phyloP scores from a whole-genome alignment of 1,140 invertebrate genomes.

The Drosophila saltans region DNA sequence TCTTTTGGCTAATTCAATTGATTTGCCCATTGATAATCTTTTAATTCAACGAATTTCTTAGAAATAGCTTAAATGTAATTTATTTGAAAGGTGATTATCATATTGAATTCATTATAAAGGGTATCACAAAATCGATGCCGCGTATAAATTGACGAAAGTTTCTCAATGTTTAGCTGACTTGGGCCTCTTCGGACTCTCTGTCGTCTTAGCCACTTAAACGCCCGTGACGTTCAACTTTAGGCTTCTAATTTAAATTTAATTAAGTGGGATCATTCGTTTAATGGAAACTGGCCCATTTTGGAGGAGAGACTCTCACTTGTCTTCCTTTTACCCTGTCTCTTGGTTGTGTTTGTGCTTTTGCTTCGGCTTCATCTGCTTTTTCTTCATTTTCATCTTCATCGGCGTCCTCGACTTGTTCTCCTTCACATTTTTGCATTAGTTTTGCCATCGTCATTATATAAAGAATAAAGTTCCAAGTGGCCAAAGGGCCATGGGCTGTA shows the following conservation, averaged over 20 bases:
- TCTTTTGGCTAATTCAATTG: too few species aligned
- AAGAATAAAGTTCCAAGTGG: constrained; percentile 68
- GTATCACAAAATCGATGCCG: background rate
- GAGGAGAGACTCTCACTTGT: constrained; percentile 3
- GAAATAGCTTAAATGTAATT: too few species aligned
- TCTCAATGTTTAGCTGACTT: constrained; percentile 1
- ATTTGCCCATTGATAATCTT: too few species aligned
- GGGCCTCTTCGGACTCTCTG: background rate
- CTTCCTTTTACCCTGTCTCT: background rate
- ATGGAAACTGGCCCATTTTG: constrained; percentile 39
- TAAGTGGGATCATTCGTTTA: constrained; percentile 71
- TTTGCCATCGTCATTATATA: constrained; percentile 75
- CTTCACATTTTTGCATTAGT: constrained; percentile 50
- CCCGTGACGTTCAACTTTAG: constrained; percentile 77
- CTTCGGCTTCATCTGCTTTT: constrained; percentile 2
- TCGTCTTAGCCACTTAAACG: constrained; percentile 47
- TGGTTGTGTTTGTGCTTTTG: background rate
- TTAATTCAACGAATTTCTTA: too few species aligned
- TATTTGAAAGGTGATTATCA: too few species aligned
- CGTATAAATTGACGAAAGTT: background rate
- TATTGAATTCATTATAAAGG: background rate
- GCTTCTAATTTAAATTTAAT: constrained; percentile 81
- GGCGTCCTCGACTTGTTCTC: background rate
- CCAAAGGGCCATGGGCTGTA: constrained; percentile 45
- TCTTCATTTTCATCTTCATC: background rate